Evolutionary conservation across 2,797 vertebrate genomes (phyloP).

Genomic region (Thalassophryne amazonica): DNA sequence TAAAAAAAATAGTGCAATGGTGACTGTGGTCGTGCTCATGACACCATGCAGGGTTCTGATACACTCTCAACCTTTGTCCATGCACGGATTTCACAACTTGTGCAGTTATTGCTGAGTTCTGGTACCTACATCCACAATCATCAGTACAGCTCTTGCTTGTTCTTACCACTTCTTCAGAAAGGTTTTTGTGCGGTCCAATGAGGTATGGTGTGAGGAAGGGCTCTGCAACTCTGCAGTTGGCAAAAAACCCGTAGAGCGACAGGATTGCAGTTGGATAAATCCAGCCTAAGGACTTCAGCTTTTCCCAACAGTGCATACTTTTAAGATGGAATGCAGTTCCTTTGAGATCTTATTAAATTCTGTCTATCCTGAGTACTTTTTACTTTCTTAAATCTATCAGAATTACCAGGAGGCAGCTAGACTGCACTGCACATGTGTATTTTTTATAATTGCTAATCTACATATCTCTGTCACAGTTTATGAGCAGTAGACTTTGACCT

Average conservation of each 20-base stretch:
- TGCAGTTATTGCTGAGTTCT: too few species aligned
- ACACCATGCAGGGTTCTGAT: too few species aligned
- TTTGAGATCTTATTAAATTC: neutral
- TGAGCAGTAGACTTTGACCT: slow-evolving; percentile 66
- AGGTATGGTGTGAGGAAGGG: slow-evolving; percentile 79
- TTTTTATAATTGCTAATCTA: slow-evolving; percentile 34
- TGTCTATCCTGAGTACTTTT: neutral
- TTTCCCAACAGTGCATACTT: slow-evolving; percentile 44
- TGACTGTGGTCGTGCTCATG: too few species aligned
- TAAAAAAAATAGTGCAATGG: too few species aligned
- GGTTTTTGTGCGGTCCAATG: slow-evolving; percentile 77
- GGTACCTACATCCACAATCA: too few species aligned
- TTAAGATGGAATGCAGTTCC: neutral
- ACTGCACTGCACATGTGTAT: neutral
- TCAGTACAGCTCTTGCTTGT: too few species aligned
- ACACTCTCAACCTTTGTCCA: too few species aligned
- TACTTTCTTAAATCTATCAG: neutral
- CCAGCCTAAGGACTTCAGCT: slow-evolving; percentile 57
- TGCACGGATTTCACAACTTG: too few species aligned
- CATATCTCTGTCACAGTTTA: slow-evolving; percentile 24
- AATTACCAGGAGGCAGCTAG: neutral
- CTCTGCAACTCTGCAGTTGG: slow-evolving; percentile 75
- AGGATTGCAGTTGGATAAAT: slow-evolving; percentile 67
- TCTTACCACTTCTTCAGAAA: slow-evolving; percentile 76
- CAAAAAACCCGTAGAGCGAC: slow-evolving; percentile 76